These are phyloP conservation scores for Caenorhabditis imperialis DNA, from an alignment of 2,888 invertebrate species.

Conservation along the genomic window DNA sequence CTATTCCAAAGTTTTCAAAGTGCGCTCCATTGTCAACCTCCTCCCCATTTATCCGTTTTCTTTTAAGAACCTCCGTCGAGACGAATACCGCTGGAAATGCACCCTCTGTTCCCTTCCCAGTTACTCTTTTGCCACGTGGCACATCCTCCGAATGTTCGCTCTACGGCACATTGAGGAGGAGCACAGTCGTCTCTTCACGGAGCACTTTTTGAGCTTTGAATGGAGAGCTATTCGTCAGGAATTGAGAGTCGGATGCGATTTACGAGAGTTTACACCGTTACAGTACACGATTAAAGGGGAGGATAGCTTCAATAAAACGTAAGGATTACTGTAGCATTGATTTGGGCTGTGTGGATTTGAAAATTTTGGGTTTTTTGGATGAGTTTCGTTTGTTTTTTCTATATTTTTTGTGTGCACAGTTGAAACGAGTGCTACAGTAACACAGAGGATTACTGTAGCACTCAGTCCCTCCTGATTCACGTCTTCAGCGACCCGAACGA, in stretches of 20 bases:
- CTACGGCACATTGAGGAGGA: conserved; percentile 37
- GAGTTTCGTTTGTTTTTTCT: too few species aligned
- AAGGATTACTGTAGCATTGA: background rate
- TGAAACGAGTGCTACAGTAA: background rate
- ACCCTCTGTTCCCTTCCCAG: conserved; percentile 24
- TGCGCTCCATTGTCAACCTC: background rate
- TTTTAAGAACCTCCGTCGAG: conserved; percentile 5
- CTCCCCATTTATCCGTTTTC: background rate
- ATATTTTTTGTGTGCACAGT: too few species aligned
- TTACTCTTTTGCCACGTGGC: conserved; percentile 23
- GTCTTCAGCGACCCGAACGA: conserved; percentile 41
- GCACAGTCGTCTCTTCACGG: conserved; percentile 26
- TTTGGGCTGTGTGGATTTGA: too few species aligned
- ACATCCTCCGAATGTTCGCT: conserved; percentile 36
- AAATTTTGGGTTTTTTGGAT: too few species aligned
- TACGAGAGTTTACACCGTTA: conserved; percentile 13
- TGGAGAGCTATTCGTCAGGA: conserved; percentile 25
- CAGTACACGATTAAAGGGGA: conserved; percentile 30
- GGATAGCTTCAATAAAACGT: conserved; percentile 28
- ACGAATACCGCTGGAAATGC: conserved; percentile 46
- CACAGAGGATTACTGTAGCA: background rate
- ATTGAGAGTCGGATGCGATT: conserved; percentile 25
- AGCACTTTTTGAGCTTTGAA: conserved; percentile 35
- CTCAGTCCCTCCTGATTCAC: too few species aligned
- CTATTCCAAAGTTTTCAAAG: conserved; percentile 24